Evolutionary conservation across 1,140 invertebrate species (phyloP).

Genomic region (Rhyacophila brunnea): DNA sequence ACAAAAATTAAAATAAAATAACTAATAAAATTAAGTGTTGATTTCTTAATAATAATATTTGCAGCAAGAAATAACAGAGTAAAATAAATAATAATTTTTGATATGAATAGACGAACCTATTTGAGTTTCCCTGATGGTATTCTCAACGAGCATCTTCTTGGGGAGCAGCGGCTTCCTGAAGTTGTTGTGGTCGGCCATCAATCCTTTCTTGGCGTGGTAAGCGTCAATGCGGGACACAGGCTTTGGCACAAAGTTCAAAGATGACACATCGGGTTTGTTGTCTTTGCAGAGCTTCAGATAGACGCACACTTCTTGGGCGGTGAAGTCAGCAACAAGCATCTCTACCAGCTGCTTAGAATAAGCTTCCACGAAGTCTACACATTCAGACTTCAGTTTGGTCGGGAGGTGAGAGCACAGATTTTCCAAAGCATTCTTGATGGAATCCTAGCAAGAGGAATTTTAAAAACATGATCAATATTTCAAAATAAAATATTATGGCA

Average conservation of each 20-base stretch:
- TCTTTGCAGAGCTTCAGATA: slow-evolving; percentile 69
- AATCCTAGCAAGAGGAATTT: slow-evolving; percentile 55
- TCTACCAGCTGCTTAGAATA: slow-evolving; percentile 76
- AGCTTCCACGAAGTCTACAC: slow-evolving; percentile 71
- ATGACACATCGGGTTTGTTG: slow-evolving; percentile 37
- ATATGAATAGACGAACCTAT: slow-evolving; percentile 54
- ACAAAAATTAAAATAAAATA: background rate
- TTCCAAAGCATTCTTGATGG: slow-evolving; percentile 69
- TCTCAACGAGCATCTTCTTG: slow-evolving; percentile 40
- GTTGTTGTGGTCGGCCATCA: slow-evolving; percentile 46
- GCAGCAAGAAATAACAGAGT: no score
- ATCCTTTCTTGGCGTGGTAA: slow-evolving; percentile 40
- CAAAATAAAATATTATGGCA: no score
- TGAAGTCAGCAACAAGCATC: slow-evolving; percentile 73
- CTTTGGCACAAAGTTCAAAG: slow-evolving; percentile 3
- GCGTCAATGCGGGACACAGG: slow-evolving; percentile 38
- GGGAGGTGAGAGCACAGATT: slow-evolving; percentile 72
- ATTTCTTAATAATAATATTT: no score
- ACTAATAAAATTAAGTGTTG: no score
- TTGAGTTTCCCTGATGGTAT: slow-evolving; percentile 47
- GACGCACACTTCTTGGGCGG: slow-evolving; percentile 75
- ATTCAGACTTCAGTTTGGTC: slow-evolving; percentile 61
- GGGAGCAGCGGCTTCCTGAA: slow-evolving; percentile 39
- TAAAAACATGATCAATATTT: no score
- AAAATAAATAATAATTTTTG: no score